These are phyloP conservation scores for Trachops cirrhosus DNA, from an alignment of 2,797 vertebrate species.

Conservation along the genomic window DNA sequence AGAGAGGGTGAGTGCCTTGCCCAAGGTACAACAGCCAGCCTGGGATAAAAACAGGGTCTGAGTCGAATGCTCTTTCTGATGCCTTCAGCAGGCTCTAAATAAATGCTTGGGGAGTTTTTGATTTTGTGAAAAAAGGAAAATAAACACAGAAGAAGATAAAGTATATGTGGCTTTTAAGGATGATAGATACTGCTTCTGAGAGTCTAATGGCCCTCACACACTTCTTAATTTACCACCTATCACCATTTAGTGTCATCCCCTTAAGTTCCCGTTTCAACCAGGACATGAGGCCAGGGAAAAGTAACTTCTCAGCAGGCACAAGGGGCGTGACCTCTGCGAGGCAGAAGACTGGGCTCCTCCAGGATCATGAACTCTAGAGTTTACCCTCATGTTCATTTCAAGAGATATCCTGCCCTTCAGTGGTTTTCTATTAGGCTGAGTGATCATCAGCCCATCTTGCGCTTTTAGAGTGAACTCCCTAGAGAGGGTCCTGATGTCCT, in stretches of 20 bases:
- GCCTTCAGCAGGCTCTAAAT: neutral
- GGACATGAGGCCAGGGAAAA: neutral
- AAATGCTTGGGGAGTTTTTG: neutral
- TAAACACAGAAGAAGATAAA: conserved; percentile 21
- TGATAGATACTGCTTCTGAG: neutral
- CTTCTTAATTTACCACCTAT: neutral
- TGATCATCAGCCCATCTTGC: neutral
- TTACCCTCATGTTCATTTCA: neutral
- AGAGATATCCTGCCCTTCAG: neutral
- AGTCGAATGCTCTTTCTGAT: neutral
- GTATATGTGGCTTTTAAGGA: neutral
- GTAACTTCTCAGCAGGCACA: neutral
- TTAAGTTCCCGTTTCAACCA: neutral
- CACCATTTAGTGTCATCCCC: neutral
- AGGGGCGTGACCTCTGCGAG: neutral
- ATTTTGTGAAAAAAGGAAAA: neutral
- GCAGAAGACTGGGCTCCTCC: neutral
- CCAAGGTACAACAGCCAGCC: neutral
- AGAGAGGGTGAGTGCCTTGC: neutral
- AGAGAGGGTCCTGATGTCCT: neutral
- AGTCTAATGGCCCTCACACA: neutral
- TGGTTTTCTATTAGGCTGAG: neutral
- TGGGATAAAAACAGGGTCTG: neutral
- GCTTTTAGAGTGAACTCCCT: neutral
- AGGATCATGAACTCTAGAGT: neutral